Evolutionary conservation across 2,888 invertebrate genomes (phyloP).

Genomic region (Neoitamus cyanurus): DNA sequence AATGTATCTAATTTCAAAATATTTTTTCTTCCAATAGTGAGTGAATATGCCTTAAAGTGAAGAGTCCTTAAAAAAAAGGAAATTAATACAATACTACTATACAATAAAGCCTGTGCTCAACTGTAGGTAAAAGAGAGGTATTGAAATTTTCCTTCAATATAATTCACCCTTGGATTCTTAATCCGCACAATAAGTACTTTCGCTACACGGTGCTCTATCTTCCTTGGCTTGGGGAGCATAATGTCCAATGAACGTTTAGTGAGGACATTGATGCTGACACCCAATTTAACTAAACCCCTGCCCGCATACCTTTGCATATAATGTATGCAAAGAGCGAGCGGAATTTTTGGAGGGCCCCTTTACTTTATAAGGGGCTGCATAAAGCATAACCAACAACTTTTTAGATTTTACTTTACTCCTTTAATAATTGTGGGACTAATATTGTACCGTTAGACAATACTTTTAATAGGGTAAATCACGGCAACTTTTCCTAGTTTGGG

Average conservation of each 20-base stretch:
- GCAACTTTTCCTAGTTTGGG: no score
- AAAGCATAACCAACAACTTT: background rate
- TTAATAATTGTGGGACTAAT: background rate
- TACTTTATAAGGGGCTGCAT: slow-evolving; percentile 71
- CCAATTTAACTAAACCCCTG: slow-evolving; percentile 64
- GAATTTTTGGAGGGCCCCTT: slow-evolving; percentile 83
- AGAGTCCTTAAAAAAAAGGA: no score
- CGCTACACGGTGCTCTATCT: slow-evolving; percentile 58
- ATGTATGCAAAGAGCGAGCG: slow-evolving; percentile 69
- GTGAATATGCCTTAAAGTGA: no score
- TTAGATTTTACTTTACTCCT: background rate
- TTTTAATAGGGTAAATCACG: no score
- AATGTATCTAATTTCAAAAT: no score
- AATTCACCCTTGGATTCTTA: background rate
- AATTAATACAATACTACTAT: no score
- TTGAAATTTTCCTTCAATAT: background rate
- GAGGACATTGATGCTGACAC: slow-evolving; percentile 88
- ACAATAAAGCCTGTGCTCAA: background rate
- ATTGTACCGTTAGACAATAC: no score
- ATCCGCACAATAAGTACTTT: background rate
- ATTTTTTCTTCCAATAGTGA: no score
- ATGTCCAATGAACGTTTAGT: slow-evolving; percentile 87
- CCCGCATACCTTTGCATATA: slow-evolving; percentile 55
- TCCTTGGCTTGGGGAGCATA: slow-evolving; percentile 91
- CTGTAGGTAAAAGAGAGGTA: background rate